These are phyloP conservation scores for Xanthostigma xanthostigma DNA, from an alignment of 2,888 invertebrate genomes.

Conservation along the genomic window DNA sequence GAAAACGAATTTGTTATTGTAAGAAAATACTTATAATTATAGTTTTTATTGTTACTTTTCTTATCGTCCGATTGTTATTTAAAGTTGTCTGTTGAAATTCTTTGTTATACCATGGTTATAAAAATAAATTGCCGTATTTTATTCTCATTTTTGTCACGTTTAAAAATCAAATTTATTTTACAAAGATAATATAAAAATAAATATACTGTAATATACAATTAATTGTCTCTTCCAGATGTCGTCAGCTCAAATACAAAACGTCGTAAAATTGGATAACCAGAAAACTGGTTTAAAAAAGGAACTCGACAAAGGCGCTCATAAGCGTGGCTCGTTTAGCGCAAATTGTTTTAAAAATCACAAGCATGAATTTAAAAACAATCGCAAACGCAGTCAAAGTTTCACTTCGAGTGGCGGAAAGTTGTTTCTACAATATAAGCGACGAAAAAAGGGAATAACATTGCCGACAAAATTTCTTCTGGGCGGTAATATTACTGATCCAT, in stretches of 20 bases:
- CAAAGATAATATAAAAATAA: no score
- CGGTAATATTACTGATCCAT: conserved; percentile 88
- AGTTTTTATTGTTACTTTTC: no score
- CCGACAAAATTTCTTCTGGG: conserved; percentile 89
- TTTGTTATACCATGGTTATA: no score
- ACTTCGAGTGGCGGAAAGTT: conserved; percentile 50
- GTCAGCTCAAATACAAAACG: neutral
- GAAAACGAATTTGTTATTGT: no score
- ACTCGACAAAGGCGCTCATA: neutral
- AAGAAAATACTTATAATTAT: no score
- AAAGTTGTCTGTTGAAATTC: no score
- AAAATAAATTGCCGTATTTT: no score
- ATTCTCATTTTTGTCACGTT: no score
- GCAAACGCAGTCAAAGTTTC: conserved; percentile 55
- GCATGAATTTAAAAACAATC: conserved; percentile 33
- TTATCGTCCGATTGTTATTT: no score
- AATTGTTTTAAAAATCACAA: conserved; percentile 21
- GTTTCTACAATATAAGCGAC: conserved; percentile 57
- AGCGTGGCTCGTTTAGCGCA: no score
- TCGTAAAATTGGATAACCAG: neutral
- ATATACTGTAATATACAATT: no score
- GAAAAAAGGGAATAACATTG: conserved; percentile 63
- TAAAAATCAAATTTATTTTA: no score
- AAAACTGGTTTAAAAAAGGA: conserved; percentile 2
- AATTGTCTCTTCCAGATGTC: neutral